Conservation (phyloP, 2,797 vertebrate species). For the Spea hammondii region DNA sequence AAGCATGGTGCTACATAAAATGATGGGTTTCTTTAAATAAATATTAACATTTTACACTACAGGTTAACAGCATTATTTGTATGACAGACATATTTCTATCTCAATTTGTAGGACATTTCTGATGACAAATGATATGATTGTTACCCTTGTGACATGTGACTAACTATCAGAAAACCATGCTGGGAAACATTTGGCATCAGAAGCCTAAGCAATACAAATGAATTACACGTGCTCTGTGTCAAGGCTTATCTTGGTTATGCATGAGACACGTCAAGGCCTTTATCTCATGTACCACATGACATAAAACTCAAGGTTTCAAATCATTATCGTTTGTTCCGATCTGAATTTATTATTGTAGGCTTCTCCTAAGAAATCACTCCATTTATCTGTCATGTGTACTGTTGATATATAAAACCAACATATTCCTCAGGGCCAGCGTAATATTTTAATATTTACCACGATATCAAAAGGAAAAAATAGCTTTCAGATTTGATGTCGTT, state of each 20-base stretch:
- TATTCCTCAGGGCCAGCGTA: slow-evolving; percentile 7
- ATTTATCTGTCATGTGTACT: slow-evolving; percentile 12
- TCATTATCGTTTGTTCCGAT: background rate
- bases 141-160: slow-evolving; percentile 32
- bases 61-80: slow-evolving; percentile 2
- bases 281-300: slow-evolving; percentile 18
- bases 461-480: background rate
- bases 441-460: slow-evolving; percentile 1
- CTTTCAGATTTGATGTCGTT: background rate
- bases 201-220: slow-evolving; percentile 21
- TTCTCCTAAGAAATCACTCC: slow-evolving; percentile 4
- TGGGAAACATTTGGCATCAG: slow-evolving; percentile 6
- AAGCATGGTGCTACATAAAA: background rate
- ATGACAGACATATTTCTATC: slow-evolving; percentile 17
- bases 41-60: background rate
- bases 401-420: slow-evolving; percentile 2
- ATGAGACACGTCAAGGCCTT: slow-evolving; percentile 23
- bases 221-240: slow-evolving; percentile 19
- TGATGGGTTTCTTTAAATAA: background rate
- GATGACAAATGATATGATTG: slow-evolving; percentile 36
- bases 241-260: slow-evolving; percentile 30
- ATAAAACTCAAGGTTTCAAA: slow-evolving; percentile 21
- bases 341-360: background rate
- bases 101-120: slow-evolving; percentile 26
- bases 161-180: slow-evolving; percentile 23